phyloP scores from a whole-genome alignment of 1,140 invertebrate genomes.

The Lepidostoma basale region DNA sequence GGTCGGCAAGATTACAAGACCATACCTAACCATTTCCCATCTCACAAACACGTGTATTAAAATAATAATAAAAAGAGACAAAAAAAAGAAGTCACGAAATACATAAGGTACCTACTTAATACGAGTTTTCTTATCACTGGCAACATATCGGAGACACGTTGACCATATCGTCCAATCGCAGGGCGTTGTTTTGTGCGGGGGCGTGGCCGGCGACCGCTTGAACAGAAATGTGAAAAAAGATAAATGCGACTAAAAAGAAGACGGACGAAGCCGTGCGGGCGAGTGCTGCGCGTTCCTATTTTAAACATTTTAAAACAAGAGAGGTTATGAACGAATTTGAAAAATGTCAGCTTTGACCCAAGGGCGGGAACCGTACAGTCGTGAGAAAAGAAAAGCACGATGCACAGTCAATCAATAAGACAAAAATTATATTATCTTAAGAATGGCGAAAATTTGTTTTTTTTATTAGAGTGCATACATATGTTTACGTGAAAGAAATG shows the following conservation, averaged over 20 bases:
- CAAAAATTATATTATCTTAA: too few relatives aligned
- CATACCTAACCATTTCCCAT: conserved; percentile 37
- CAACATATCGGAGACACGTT: conserved; percentile 44
- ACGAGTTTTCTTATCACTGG: conserved; percentile 36
- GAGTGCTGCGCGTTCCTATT: conserved; percentile 17
- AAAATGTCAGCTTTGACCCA: conserved; percentile 28
- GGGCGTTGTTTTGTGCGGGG: conserved; percentile 36
- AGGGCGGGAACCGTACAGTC: neutral
- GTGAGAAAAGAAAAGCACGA: too few relatives aligned
- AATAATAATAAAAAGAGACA: neutral
- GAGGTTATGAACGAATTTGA: conserved; percentile 11
- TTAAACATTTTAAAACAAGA: conserved; percentile 20
- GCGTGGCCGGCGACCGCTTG: conserved; percentile 29
- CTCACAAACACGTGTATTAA: conserved; percentile 3
- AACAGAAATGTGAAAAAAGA: conserved; percentile 29
- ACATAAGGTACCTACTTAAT: conserved; percentile 24
- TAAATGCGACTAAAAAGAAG: conserved; percentile 26
- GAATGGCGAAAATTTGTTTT: too few relatives aligned
- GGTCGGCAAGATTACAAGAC: conserved; percentile 29
- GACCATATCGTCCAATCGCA: conserved; percentile 46
- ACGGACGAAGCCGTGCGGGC: conserved; percentile 10
- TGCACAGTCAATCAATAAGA: too few relatives aligned
- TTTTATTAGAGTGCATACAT: too few relatives aligned
- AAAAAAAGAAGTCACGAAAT: conserved; percentile 14
- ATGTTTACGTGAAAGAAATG: too few relatives aligned